Percentiles rank a stretch among this genome's conserved stretches.
phyloP scores from a whole-genome alignment of 2,113 vertebrate genomes.

The Tragelaphus strepsiceros region DNA sequence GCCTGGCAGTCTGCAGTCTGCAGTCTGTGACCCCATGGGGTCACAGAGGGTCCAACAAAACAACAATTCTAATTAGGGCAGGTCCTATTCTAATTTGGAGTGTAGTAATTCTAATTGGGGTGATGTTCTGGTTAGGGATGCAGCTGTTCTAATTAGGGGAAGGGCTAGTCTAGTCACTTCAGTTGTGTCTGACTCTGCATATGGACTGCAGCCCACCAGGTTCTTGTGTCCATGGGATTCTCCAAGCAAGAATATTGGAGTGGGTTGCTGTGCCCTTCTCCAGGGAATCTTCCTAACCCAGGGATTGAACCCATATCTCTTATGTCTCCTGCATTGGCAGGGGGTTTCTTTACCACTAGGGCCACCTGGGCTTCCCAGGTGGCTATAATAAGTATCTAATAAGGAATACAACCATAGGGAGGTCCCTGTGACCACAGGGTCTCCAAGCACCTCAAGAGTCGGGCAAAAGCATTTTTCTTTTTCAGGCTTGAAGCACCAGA shows the following conservation, averaged over 20 bases:
- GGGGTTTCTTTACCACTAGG: neutral
- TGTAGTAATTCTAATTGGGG: neutral
- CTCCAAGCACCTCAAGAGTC: neutral
- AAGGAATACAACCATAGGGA: neutral
- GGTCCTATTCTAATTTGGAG: neutral
- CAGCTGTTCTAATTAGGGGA: neutral
- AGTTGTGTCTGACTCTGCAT: neutral
- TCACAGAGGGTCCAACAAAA: neutral
- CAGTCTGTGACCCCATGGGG: neutral
- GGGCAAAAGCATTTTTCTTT: neutral
- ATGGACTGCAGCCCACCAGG: neutral
- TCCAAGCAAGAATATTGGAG: neutral
- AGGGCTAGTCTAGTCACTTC: neutral
- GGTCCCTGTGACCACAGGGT: fast-evolving
- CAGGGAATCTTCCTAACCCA: neutral
- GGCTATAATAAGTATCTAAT: neutral
- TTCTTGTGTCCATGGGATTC: neutral
- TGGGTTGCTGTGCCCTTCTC: neutral
- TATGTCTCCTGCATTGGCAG: neutral
- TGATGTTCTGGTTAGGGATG: neutral
- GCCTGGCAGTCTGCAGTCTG: neutral
- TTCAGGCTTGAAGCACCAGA: neutral
- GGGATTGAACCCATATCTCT: neutral
- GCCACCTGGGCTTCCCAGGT: neutral
- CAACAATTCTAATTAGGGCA: neutral